Evolutionary conservation across 2,888 invertebrate genomes (phyloP), one percentile per base, ranked within the genome.

Genomic region (Serrognathus titanus): DNA sequence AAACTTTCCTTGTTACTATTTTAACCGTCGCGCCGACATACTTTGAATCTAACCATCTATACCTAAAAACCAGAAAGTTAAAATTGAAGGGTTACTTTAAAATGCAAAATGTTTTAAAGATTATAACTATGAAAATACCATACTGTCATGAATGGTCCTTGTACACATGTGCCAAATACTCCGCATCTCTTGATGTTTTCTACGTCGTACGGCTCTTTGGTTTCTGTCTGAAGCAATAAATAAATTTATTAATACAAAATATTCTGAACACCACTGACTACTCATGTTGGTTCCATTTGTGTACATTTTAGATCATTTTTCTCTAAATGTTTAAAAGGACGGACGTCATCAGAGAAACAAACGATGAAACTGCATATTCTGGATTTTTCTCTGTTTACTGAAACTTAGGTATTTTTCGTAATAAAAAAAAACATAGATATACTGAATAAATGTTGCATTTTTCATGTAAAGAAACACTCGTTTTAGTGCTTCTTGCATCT

Each of bases 11-110:
- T 0, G 82, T 70, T 24, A 92, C 83, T 0, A 83, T 81, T 71
- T 79, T 84, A 9, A 80, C 74, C 0, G 86, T 74, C 1, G 83
- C 88, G 1, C 91, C 92, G 0, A 81, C 81, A 64, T 87, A 86
- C 60, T 81, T 84, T 55, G 78, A 79, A 74, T 93, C 93, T 60
- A 93, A 74, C 82, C 85, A 90, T 78, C 82, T 86, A 75, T 92
- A 93, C 91, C 92, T 92, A 69, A 51, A 75, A 77, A 4, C 3
- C 3, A 48, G 5, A 48, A 40, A 5, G 13, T 40, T 40, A 8
- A 5, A 12, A 40, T 5, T 6, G 13, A 38, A 41, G 16, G 8
- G 1, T 5, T 11, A 51, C 20, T 51, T 41, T 48, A 35, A 46
- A 20, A 45, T 16, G 11, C 12, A 7, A 20, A 38, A 54, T 49